Base-by-base conservation (phyloP, 1,140 invertebrate genomes). In the Hypsibius dujardini region DNA sequence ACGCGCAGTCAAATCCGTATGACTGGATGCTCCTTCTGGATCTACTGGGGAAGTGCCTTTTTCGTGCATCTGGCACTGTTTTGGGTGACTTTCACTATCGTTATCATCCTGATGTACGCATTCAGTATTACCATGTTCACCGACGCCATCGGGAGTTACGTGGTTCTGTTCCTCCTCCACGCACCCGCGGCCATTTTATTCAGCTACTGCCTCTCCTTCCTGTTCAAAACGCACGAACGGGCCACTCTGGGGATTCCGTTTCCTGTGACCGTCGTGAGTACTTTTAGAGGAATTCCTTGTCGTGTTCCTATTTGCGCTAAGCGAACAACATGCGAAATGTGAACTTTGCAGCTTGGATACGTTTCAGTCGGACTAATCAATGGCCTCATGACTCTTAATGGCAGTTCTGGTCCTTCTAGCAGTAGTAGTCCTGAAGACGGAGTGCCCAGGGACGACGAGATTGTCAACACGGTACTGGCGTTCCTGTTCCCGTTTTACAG, bases 171-270 rank as follows among this genome's bases (percentile, higher is more conserved):
- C 2, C 76, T 89, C 42, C 77, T 89, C 0, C 90, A 88, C 77
- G 87, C 87, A 73, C 86, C 87, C n/a, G 83, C 86, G 7, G 86
- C 85, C 60, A 85, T 90, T 40, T 79, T 91, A 70, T 87, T 88
- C 77, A 85, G 85, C 50, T 87, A 88, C 0, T 85, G 86, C 75
- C 78, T 87, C 1, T 88, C 87, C 45, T 91, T 90, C 75, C 82
- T 88, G 40, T 92, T 92, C 77, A 85, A 88, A 75, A 87, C 87
- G 75, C 85, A 85, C 81, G 89, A 90, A 76, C 87, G 87, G 1
- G 88, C 88, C 1, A 86, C 74, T 69, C 73, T 74, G 40, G 73
- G 88, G 73, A 60, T 79, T 28, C 75, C 76, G 15, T 74, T 74
- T 40, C 47, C 79, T 1, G 76, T 75, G 47, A 72, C 75, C 28